Conservation (phyloP, 2,797 vertebrate species). For the Rhabdophis nuchalis region DNA sequence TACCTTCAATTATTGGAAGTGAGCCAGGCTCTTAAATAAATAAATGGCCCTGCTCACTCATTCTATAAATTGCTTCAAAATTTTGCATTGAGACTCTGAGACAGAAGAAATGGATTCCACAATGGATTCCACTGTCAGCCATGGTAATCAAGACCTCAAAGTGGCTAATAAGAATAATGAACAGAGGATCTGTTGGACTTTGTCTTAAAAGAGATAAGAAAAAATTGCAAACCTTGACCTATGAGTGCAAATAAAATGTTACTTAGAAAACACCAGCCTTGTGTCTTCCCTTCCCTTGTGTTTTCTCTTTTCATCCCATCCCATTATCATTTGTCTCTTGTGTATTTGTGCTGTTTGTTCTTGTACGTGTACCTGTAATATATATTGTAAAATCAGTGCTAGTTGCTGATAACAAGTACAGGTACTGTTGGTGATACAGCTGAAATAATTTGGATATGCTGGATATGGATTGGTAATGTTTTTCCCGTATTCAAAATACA, state of each 20-base stretch:
- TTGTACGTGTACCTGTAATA: not conserved
- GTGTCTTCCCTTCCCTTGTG: not conserved
- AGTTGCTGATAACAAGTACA: not conserved
- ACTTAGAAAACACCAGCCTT: not conserved
- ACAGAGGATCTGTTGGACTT: not conserved
- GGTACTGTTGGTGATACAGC: not conserved
- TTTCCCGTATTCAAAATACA: not conserved
- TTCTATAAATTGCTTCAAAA: not conserved
- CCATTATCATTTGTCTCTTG: not conserved
- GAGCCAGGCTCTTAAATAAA: not conserved
- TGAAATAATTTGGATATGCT: not conserved
- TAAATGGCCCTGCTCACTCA: not conserved
- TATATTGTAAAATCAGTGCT: not conserved
- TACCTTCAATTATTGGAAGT: not conserved
- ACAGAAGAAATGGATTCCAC: not conserved
- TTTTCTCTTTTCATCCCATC: not conserved
- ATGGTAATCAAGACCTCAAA: not conserved
- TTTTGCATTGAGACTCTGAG: not conserved
- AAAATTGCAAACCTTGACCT: not conserved
- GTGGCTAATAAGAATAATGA: not conserved
- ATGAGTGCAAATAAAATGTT: not conserved
- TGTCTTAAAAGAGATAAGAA: not conserved
- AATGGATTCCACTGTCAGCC: not conserved
- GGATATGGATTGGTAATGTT: not conserved
- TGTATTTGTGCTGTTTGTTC: not conserved